Evolutionary conservation across 2,113 vertebrate species (phyloP).

Genomic region (Alexandromys fortis): DNA sequence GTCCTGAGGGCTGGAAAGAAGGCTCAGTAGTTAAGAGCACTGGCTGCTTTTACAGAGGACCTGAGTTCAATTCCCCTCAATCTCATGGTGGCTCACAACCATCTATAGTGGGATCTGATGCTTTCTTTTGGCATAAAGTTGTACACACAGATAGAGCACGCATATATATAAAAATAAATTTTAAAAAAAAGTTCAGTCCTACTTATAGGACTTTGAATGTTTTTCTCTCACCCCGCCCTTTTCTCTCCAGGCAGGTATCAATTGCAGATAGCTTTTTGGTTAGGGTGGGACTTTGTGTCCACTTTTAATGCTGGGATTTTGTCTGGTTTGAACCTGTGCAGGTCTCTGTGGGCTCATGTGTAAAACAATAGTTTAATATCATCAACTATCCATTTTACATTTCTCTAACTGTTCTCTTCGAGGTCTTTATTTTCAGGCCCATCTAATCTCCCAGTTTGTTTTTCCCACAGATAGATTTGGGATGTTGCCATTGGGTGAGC

Average conservation of each 20-base stretch:
- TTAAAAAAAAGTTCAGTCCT: neutral
- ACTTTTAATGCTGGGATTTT: neutral
- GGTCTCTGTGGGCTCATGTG: neutral
- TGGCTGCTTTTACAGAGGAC: no score
- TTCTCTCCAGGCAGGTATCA: neutral
- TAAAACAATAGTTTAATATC: neutral
- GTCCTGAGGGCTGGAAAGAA: no score
- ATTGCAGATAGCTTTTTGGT: neutral
- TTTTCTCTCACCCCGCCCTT: neutral
- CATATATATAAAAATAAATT: neutral
- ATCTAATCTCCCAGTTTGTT: neutral
- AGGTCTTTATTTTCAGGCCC: neutral
- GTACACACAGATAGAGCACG: neutral
- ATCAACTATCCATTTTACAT: neutral
- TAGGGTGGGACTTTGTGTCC: neutral
- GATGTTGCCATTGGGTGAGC: conserved; percentile 90
- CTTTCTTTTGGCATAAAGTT: neutral
- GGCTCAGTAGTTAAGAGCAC: no score
- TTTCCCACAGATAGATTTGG: conserved; percentile 91
- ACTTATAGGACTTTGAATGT: neutral
- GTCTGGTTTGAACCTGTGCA: neutral
- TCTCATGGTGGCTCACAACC: no score
- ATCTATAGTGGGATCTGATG: neutral
- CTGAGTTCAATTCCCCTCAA: no score
- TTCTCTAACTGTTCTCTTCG: neutral